Evolutionary conservation across 1,140 invertebrate genomes (phyloP).

Genomic region (Calephelis nemesis): DNA sequence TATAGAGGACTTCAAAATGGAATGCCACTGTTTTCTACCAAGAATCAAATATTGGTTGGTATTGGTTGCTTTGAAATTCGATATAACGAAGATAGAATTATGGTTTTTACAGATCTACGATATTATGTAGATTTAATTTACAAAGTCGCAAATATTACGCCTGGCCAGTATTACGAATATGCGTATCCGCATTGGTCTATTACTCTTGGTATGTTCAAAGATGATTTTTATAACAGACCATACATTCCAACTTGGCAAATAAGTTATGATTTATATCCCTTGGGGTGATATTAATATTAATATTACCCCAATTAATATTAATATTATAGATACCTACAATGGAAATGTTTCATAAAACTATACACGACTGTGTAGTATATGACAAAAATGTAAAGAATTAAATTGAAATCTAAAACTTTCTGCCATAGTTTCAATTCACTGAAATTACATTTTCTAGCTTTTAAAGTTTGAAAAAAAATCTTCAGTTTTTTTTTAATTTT

Average conservation of each 20-base stretch:
- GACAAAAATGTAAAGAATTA: too few relatives aligned
- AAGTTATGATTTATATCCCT: slow-evolving; percentile 34
- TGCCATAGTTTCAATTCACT: too few relatives aligned
- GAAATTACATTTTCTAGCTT: too few relatives aligned
- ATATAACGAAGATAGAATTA: slow-evolving; percentile 52
- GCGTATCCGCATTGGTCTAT: slow-evolving; percentile 50
- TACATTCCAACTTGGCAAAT: slow-evolving; percentile 36
- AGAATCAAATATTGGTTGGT: slow-evolving; percentile 30
- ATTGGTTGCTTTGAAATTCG: slow-evolving; percentile 51
- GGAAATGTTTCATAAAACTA: too few relatives aligned
- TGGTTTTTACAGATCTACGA: slow-evolving; percentile 54
- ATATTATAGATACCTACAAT: too few relatives aligned
- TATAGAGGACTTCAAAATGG: slow-evolving; percentile 45
- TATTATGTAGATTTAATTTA: slow-evolving; percentile 46
- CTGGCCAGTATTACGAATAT: slow-evolving; percentile 55
- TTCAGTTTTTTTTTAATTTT: too few relatives aligned
- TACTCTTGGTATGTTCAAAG: slow-evolving; percentile 19
- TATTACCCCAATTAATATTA: background rate
- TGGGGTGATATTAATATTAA: slow-evolving; percentile 28
- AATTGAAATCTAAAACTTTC: too few relatives aligned
- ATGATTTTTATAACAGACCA: slow-evolving; percentile 30
- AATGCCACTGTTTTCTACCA: slow-evolving; percentile 27
- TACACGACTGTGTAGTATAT: too few relatives aligned
- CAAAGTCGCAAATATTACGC: slow-evolving; percentile 33
- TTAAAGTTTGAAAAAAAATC: too few relatives aligned